Evolutionary conservation across 1,140 invertebrate genomes (phyloP).

Genomic region (Cotesia chilonis): DNA sequence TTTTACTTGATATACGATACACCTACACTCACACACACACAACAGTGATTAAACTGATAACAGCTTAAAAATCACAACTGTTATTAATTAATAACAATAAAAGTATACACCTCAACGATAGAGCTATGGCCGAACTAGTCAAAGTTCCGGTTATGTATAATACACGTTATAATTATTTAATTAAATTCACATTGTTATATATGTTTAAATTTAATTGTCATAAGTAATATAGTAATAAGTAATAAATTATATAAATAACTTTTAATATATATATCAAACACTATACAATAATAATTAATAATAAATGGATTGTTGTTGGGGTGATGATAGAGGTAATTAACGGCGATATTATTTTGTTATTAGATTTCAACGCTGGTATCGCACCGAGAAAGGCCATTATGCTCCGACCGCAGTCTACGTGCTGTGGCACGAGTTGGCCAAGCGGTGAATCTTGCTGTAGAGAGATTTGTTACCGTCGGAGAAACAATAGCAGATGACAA

Average conservation of each 20-base stretch:
- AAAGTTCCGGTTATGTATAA: conserved; percentile 29
- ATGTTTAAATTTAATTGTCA: no score
- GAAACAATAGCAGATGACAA: conserved; percentile 99
- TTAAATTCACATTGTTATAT: no score
- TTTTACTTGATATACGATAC: no score
- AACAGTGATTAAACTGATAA: no score
- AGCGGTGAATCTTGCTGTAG: conserved; percentile 94
- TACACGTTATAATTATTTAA: not conserved
- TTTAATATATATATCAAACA: no score
- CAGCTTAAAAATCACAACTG: not conserved
- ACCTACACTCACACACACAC: no score
- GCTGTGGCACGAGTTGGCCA: conserved; percentile 93
- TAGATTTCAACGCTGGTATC: conserved; percentile 92
- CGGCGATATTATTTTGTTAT: conserved; percentile 53
- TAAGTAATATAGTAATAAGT: no score
- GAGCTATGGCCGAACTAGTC: conserved; percentile 25
- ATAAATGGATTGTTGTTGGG: no score
- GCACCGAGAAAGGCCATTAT: conserved; percentile 65
- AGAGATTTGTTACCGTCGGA: conserved; percentile 96
- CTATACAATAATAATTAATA: no score
- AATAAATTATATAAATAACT: no score
- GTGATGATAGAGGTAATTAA: conserved; percentile 4
- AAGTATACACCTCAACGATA: not conserved
- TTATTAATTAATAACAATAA: not conserved
- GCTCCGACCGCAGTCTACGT: conserved; percentile 69